Conservation (phyloP, 2,888 invertebrate species). For the Patella pellucida region DNA sequence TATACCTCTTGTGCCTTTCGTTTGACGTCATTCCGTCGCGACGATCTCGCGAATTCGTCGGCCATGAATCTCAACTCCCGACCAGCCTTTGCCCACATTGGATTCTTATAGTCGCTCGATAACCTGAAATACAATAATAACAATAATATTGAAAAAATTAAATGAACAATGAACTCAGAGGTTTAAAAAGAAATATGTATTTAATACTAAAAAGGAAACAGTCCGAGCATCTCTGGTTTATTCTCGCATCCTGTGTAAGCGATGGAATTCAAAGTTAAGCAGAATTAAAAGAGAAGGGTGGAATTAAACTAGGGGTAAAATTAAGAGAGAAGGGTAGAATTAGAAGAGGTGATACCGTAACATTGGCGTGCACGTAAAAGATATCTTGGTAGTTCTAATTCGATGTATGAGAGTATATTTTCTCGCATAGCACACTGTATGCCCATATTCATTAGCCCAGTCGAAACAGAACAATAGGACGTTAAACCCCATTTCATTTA, state of each 20-base stretch:
- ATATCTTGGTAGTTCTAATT: too few relatives aligned
- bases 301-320: too few relatives aligned
- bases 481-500: too few relatives aligned
- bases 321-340: neutral
- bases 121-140: too few relatives aligned
- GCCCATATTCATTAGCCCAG: too few relatives aligned
- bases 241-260: neutral
- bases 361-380: too few relatives aligned
- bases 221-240: neutral
- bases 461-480: too few relatives aligned
- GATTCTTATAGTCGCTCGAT: constrained; percentile 36
- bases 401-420: too few relatives aligned
- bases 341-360: too few relatives aligned
- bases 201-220: neutral
- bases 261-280: neutral
- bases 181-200: neutral
- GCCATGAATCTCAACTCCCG: constrained; percentile 58
- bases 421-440: too few relatives aligned
- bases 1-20: constrained; percentile 52
- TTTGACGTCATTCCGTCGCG: constrained; percentile 50
- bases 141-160: too few relatives aligned
- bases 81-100: constrained; percentile 55
- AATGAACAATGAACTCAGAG: too few relatives aligned
- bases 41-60: constrained; percentile 60
- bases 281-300: neutral